Evolutionary conservation across 2,113 vertebrate species (phyloP), one percentile per base, ranked within the genome.

Genomic region (Neodontobutis hainanensis): DNA sequence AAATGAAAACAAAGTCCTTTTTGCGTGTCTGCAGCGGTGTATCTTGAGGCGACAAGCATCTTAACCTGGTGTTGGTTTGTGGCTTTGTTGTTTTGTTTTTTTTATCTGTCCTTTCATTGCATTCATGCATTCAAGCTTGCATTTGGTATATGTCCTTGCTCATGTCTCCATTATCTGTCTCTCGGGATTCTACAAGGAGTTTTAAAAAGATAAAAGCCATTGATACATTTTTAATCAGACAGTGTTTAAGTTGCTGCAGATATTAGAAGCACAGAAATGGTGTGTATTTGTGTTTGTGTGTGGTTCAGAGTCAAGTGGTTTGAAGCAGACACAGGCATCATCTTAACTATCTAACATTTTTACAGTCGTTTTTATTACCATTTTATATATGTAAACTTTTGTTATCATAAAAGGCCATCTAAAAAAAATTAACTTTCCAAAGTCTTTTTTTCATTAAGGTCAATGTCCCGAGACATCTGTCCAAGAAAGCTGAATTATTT

Each of bases 261-360:
- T 81, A 77, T 77, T 80, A 62, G 80, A 78, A 61, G 65, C 73
- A 73, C 55, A 58, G 74, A 19, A 65, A 71, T 52, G 57, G 40
- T 3, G 42, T 15, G 9, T 8, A 40, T 63, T 50, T 77, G 53
- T 68, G 8, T 66, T 59, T 61, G 43, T 66, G 73, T 80, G 62
- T 77, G 50, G 49, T 35, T 55, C 14, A 55, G 16, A 44, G 46
- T 61, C 38, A 53, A 65, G 73, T 40, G 6, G 42, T 76, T 43
- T 71, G 65, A 62, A 81, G 85, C 74, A 89, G 86, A 90, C 87
- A 90, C 91, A 92, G 92, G 86, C 89, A 90, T 85, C 66, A 75
- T 84, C 72, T 70, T 75, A 73, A 82, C 51, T 65, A 48, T 64
- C 45, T 70, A 72, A 84, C 82, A 52, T 27, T 27, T 27, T 27